Base-by-base conservation (phyloP, 2,797 vertebrate species). In the Huso huso region DNA sequence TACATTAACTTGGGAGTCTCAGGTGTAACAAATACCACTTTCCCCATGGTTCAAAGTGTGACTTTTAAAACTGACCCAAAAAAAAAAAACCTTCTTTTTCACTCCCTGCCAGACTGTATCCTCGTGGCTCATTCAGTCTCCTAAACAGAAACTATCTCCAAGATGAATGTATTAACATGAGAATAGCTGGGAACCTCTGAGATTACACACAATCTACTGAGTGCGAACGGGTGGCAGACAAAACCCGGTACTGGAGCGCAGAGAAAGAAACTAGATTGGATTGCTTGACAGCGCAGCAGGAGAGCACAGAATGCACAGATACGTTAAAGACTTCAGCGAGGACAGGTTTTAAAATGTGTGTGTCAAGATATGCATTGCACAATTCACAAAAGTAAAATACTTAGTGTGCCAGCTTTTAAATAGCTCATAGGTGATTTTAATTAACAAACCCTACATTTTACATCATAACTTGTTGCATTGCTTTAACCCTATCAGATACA, bases 161-260 rank as follows among this genome's bases (percentile, higher is more conserved):
- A 37, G 61, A 62, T 23, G 18, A 10, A 37, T 71, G 68, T 69
- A 89, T 90, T 87, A 87, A 78, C 89, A 89, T 89, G 82, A 89
- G 79, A 90, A 91, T 78, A 76, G 76, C 84, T 84, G 85, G 77
- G 84, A 88, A 82, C 78, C 77, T 77, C 71, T 75, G 23, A 75
- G 74, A 82, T 77, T 78, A 82, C 80, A 83, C 79, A 83, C 74
- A 75, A 66, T 69, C 65, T 66, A 78, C 57, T 65, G 74, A 71
- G 66, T 76, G 66, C 63, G 67, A 67, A 70, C 48, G 62, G 49
- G 49, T 12, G 64, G 69, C 48, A 8, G 15, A 65, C 65, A 78
- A 81, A 78, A 64, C 62, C 70, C 67, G 70, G 76, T 73, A 65
- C 67, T 72, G 72, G 75, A 77, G 1, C 73, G 23, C 8, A 62